Evolutionary conservation across 2,888 invertebrate genomes (phyloP).

Genomic region (Mactromeris polynyma): DNA sequence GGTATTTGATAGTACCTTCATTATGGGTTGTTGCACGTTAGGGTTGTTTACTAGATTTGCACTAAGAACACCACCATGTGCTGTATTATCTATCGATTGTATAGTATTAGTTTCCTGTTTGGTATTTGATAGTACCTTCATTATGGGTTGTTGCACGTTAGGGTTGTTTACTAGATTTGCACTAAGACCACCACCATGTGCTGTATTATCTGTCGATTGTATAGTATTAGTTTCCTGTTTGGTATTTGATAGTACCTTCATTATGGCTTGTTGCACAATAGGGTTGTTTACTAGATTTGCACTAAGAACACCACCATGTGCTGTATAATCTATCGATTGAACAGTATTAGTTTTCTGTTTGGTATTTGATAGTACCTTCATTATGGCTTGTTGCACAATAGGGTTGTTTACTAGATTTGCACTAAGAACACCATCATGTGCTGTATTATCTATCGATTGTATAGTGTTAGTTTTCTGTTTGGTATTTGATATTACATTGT

Average conservation of each 20-base stretch:
- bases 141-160: not conserved
- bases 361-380: not conserved
- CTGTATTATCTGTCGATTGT: too few species aligned
- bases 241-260: not conserved
- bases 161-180: too few species aligned
- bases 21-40: not conserved
- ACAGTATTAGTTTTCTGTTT: not conserved
- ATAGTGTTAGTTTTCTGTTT: not conserved
- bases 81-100: too few species aligned
- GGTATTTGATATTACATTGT: not conserved
- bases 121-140: not conserved
- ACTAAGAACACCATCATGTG: too few species aligned
- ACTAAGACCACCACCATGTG: too few species aligned
- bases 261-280: not conserved
- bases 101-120: not conserved
- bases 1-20: not conserved
- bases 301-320: too few species aligned
- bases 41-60: too few species aligned
- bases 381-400: not conserved
- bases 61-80: too few species aligned
- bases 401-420: too few species aligned
- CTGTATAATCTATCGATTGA: too few species aligned
- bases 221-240: not conserved
- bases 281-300: too few species aligned
- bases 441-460: too few species aligned